Percentiles rank a stretch among this genome's conserved stretches.
Evolutionary conservation across 1,140 invertebrate species (phyloP).

Genomic region (Conus betulinus): DNA sequence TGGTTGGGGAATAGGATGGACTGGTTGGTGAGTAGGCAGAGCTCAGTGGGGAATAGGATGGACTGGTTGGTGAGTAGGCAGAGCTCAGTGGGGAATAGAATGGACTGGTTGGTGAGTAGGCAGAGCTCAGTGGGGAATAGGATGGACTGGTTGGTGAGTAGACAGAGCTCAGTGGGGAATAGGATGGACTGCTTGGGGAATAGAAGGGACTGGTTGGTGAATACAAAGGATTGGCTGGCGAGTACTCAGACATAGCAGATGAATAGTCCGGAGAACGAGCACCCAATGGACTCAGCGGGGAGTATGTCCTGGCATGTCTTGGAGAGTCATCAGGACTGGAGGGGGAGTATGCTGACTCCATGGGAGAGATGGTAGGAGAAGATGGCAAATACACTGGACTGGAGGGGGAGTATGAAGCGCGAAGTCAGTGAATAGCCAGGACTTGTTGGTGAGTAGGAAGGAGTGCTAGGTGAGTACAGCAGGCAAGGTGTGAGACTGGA

Average conservation of each 20-base stretch:
- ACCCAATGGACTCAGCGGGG: slow-evolving; percentile 82
- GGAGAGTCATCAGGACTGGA: slow-evolving; percentile 77
- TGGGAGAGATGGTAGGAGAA: slow-evolving; percentile 75
- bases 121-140: slow-evolving; percentile 76
- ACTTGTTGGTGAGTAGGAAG: slow-evolving; percentile 82
- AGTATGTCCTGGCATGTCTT: slow-evolving; percentile 76
- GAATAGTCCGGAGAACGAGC: slow-evolving; percentile 80
- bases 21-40: slow-evolving; percentile 74
- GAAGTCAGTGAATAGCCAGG: slow-evolving; percentile 73
- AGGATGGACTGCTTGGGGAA: slow-evolving; percentile 78
- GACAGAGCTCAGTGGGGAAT: slow-evolving; percentile 85
- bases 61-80: slow-evolving; percentile 78
- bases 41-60: slow-evolving; percentile 77
- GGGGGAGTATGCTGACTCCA: slow-evolving; percentile 26
- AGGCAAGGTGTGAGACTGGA: background rate
- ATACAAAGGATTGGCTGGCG: slow-evolving; percentile 85
- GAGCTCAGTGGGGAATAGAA: slow-evolving; percentile 81
- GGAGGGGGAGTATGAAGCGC: slow-evolving; percentile 64
- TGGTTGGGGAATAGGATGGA: slow-evolving; percentile 78
- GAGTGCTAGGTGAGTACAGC: slow-evolving; percentile 76
- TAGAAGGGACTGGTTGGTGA: slow-evolving; percentile 80
- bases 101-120: slow-evolving; percentile 80
- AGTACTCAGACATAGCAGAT: slow-evolving; percentile 85
- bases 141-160: slow-evolving; percentile 81
- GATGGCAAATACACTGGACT: slow-evolving; percentile 76